These are phyloP conservation scores for Drosophila flavopinicola DNA, from an alignment of 2,888 invertebrate species.

Conservation along the genomic window DNA sequence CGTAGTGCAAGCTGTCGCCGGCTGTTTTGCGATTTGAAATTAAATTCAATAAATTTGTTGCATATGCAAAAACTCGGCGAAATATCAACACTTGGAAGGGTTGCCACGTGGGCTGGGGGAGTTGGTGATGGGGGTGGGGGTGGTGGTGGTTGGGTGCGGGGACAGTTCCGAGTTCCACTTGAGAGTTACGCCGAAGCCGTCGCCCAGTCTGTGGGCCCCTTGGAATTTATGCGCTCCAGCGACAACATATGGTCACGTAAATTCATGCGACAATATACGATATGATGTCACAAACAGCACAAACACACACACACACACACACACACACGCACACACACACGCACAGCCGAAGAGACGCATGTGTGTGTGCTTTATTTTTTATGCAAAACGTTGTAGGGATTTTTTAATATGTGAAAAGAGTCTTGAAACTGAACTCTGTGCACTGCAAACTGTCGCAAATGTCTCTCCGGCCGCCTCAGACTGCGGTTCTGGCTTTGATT, in stretches of 20 bases:
- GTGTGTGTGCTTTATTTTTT: constrained; percentile 71
- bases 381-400: constrained; percentile 77
- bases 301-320: constrained; percentile 50
- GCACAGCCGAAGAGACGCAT: background rate
- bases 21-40: constrained; percentile 70
- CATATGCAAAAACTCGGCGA: constrained; percentile 62
- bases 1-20: constrained; percentile 60
- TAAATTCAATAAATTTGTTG: constrained; percentile 75
- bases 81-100: constrained; percentile 71
- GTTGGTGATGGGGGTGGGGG: background rate
- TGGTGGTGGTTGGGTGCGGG: constrained; percentile 2
- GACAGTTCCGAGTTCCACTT: constrained; percentile 54
- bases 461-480: constrained; percentile 38
- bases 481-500: constrained; percentile 42
- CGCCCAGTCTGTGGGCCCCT: constrained; percentile 71
- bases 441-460: constrained; percentile 46
- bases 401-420: constrained; percentile 67
- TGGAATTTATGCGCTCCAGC: constrained; percentile 76
- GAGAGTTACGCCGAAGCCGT: constrained; percentile 54
- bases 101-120: constrained; percentile 21
- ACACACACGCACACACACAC: background rate
- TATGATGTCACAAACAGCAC: constrained; percentile 80
- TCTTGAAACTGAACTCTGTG: constrained; percentile 43
- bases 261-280: constrained; percentile 80
- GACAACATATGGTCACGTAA: constrained; percentile 81